These are phyloP conservation scores for Erpornis zantholeuca DNA, from an alignment of 2,113 vertebrate genomes.

Conservation along the genomic window DNA sequence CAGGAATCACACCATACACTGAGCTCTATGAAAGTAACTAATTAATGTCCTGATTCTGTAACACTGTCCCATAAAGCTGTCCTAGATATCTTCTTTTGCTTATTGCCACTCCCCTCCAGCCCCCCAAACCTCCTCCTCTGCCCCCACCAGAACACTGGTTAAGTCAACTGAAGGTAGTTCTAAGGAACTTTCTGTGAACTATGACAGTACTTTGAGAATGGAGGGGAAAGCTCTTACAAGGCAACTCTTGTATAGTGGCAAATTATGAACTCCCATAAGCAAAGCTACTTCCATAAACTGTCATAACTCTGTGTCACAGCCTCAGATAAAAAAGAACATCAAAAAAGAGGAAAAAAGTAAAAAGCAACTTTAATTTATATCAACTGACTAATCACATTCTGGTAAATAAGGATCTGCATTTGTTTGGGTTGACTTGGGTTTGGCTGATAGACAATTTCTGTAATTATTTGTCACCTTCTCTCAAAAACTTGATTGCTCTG, in stretches of 20 bases:
- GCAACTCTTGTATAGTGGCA: background rate
- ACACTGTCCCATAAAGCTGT: background rate
- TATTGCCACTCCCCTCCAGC: background rate
- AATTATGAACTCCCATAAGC: background rate
- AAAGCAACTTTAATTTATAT: background rate
- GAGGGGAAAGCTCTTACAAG: background rate
- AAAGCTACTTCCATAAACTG: background rate
- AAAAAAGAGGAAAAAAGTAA: background rate
- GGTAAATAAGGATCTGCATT: background rate
- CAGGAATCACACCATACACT: background rate
- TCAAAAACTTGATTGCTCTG: background rate
- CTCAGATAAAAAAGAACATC: background rate
- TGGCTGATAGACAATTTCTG: background rate
- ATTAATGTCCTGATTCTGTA: background rate
- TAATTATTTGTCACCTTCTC: background rate
- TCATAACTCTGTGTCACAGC: background rate
- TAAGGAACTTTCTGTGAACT: background rate
- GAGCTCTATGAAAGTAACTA: background rate
- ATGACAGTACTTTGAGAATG: background rate
- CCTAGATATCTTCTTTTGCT: background rate
- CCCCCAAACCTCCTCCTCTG: rapidly evolving
- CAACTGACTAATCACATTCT: background rate
- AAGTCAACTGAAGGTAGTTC: background rate
- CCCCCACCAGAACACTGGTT: background rate
- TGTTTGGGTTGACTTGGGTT: background rate